Evolutionary conservation across 2,888 invertebrate genomes (phyloP).

Genomic region (Brachypalpus laphriformis): DNA sequence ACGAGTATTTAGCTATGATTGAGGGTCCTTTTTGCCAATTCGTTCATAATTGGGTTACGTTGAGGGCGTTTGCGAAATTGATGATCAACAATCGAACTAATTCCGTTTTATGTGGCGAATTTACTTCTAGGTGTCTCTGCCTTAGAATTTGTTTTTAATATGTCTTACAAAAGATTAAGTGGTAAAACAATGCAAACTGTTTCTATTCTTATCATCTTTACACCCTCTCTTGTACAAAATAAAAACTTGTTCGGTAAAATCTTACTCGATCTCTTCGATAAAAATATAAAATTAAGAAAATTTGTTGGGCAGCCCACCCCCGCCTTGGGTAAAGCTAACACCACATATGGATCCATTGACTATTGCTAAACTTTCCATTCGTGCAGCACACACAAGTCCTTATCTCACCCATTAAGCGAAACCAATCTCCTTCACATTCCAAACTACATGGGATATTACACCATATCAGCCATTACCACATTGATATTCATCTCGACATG

Average conservation of each 20-base stretch:
- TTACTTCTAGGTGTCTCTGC: no score
- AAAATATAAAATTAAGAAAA: not conserved
- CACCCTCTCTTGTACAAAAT: not conserved
- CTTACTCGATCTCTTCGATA: not conserved
- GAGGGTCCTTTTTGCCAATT: no score
- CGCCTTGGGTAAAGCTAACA: not conserved
- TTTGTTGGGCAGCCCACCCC: not conserved
- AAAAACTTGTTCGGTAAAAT: not conserved
- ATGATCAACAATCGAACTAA: no score
- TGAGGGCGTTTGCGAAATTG: no score
- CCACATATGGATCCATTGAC: slow-evolving; percentile 42
- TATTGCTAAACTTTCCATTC: slow-evolving; percentile 29
- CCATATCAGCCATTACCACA: slow-evolving; percentile 65
- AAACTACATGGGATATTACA: slow-evolving; percentile 21
- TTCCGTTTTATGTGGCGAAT: no score
- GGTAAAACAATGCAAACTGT: no score
- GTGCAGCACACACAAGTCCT: slow-evolving; percentile 16
- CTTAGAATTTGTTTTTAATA: no score
- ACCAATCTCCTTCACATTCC: slow-evolving; percentile 17
- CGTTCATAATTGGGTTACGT: no score
- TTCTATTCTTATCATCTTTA: no score
- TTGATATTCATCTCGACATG: slow-evolving; percentile 72
- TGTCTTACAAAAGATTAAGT: no score
- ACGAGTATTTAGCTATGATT: no score
- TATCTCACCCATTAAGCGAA: slow-evolving; percentile 50